These are phyloP conservation scores for Erpetoichthys calabaricus DNA, from an alignment of 2,797 vertebrate genomes.

Conservation along the genomic window DNA sequence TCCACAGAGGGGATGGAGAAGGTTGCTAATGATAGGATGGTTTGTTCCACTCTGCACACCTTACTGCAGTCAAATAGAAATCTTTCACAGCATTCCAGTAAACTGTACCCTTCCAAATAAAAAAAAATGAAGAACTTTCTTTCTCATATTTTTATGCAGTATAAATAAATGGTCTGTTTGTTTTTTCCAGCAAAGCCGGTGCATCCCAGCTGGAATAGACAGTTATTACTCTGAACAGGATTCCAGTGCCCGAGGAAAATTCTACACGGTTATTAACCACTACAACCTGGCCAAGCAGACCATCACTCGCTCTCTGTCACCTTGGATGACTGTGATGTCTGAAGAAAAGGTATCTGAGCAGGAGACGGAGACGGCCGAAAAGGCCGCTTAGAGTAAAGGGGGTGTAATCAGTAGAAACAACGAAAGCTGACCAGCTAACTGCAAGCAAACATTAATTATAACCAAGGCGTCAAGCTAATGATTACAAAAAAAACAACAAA, in stretches of 20 bases:
- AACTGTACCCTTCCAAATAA: no score
- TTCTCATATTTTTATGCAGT: no score
- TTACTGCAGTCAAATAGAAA: no score
- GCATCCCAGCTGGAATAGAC: conserved; percentile 78
- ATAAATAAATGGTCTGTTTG: neutral
- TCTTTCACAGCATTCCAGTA: no score
- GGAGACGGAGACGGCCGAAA: conserved; percentile 81
- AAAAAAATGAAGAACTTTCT: no score
- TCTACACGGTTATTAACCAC: conserved; percentile 88
- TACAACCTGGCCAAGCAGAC: conserved; percentile 91
- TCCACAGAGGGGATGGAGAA: no score
- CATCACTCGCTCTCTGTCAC: conserved; percentile 78
- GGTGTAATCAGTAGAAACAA: conserved; percentile 13
- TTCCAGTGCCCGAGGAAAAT: conserved; percentile 67
- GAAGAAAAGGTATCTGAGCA: conserved; percentile 88
- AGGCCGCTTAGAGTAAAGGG: conserved; percentile 57
- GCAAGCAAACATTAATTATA: no score
- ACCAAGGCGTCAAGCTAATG: conserved; percentile 25
- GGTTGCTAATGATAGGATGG: no score
- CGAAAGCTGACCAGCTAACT: no score
- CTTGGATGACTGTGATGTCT: conserved; percentile 86
- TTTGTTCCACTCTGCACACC: no score
- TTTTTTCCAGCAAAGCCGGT: conserved; percentile 64
- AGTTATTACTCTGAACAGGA: conserved; percentile 80
- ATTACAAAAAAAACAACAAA: conserved; percentile 38